Evolutionary conservation across 2,113 vertebrate genomes (phyloP), one percentile per base, ranked within the genome.

Genomic region (Globicephala melas): DNA sequence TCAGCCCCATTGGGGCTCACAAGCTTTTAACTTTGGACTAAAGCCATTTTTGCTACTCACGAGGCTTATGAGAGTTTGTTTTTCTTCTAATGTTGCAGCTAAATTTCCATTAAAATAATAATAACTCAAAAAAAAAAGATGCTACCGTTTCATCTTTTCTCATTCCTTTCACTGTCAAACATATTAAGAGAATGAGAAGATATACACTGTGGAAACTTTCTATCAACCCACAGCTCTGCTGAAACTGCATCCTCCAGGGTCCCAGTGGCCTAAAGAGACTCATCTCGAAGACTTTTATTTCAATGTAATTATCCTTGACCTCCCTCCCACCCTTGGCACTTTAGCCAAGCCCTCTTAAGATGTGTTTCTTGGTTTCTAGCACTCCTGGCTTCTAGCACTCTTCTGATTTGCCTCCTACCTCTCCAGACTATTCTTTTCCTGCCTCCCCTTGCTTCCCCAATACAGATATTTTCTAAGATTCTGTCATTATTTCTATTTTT

Each of bases 31-130:
- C 38, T 67, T 95, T 84, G 83, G 89, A 83, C 6, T 65, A 86
- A 94, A 95, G 63, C 25, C 79, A 89, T 83, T 73, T 74, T 97
- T 95, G 89, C 93, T 93, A 70, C 87, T 68, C 77, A 74, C 71
- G 36, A 96, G 33, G 10, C 12, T 95, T 91, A 53, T 11, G 67
- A 82, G 26, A 83, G 53, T 81, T 96, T 95, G 20, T 55, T 95
- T 97, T 94, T 26, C 33, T 70, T 95, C 83, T 92, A 82, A n/a
- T 88, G 4, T 84, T 91, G 63, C 25, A 96, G 58, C 53, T 96
- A 95, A 95, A 74, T 95, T 96, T 95, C 83, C 71, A 88, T 5
- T 79, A 31, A 96, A 97, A 92, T 93, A 90, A 44, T 88, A 96
- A 93, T n/a, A 89, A 33, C 17, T 81, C 33, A 44, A 68, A 79